Evolutionary conservation across 2,113 vertebrate species (phyloP), one percentile per base, ranked within the genome.

Genomic region (Anarrhichthys ocellatus): DNA sequence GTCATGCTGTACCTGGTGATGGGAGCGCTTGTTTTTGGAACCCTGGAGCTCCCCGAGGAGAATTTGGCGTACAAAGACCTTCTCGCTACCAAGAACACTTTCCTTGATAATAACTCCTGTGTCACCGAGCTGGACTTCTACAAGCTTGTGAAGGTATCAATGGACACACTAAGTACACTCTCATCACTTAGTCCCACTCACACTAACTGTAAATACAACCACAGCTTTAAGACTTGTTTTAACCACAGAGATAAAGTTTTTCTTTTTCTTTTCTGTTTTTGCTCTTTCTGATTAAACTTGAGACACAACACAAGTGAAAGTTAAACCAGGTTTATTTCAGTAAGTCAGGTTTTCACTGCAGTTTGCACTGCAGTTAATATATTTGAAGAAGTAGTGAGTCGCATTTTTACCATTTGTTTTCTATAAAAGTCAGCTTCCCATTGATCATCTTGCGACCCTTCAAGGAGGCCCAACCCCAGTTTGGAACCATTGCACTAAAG

Each of bases 1-100:
- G 97, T 98, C 81, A 93, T 97, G 83, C 89, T 96, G 58, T 98
- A 98, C 93, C 92, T 98, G 92, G 95, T 96, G 72, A 92, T 95
- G 13, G 97, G 97, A 0, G 97, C 97, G 11, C 91, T 97, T 73
- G 94, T 98, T 73, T 98, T 98, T 87, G 91, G 92, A 81, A 95
- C 91, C 48, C 92, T 98, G 89, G 97, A 98, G 88, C 80, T 93
- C n/a, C 93, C 96, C 1, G 18, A 64, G 2, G 97, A 98, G 87
- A 87, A 62, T 46, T 8, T 11, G 42, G 94, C 94, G n/a, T 94
- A 96, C 74, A 0, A 62, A 14, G 6, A 89, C 2, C 92, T 97
- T 80, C 83, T 86, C 1, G 46, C 44, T 1, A 84, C 86, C 50
- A 94, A 92, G 22, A 64, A 84, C 2, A 42, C 34, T 48, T 97